Base-by-base conservation (phyloP, 2,797 vertebrate genomes). In the Linurgus olivaceus region DNA sequence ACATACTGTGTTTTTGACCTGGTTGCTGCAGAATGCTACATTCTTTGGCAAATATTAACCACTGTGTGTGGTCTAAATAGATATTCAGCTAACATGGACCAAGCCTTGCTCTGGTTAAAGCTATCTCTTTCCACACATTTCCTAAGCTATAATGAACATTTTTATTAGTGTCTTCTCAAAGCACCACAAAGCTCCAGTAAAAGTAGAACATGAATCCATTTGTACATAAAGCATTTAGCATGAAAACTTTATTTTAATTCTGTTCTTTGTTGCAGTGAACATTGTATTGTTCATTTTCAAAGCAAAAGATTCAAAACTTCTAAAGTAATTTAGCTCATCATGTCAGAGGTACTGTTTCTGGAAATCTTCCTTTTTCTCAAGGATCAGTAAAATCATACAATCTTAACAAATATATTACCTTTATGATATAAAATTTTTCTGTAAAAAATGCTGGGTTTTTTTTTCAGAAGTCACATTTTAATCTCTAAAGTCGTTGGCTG, bases 11-110 rank as follows among this genome's bases (percentile, higher is more conserved):
- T 94, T 95, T 96, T 92, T 97, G 97, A 98, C 97, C 97, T 94
- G 86, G 75, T 97, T 97, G 86, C 97, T 97, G 93, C 94, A 96
- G 94, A 97, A 96, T 96, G 78, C 94, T 88, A 9, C 96, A 93
- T 97, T 98, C 97, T 94, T 96, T 97, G 96, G 97, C 97, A 98
- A 93, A 97, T 96, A 95, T 90, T 97, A 97, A 88, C 94, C 94
- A 90, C 92, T 38, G 80, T 98, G 97, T 98, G 98, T 98, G 97
- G 97, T 97, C 97, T 96, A 94, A 97, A 94, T 93, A 97, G 94
- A 96, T 96, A 92, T 55, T 92, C 13, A 6, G 67, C 86, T 85
- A 94, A 95, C 85, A 83, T 8, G 45, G 94, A 93, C 91, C n/a
- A 44, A 97, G 90, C 42, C 16, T 95, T 96, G 91, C 96, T 93